Evolutionary conservation across 1,140 invertebrate genomes (phyloP), one percentile per base, ranked within the genome.

Genomic region (Ceratina calcarata): DNA sequence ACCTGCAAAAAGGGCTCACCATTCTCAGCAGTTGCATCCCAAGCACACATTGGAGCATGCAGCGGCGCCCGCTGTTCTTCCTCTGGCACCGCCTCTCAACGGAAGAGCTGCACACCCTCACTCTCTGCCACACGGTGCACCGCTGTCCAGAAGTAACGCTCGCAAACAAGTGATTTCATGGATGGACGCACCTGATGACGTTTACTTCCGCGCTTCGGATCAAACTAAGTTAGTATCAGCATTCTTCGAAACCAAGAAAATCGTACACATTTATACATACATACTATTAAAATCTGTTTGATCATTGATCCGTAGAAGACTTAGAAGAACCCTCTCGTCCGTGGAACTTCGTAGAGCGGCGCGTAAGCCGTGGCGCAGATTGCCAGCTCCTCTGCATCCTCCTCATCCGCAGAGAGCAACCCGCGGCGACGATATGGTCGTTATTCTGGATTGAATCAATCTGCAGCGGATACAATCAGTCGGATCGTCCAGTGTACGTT

Each of bases 181-280:
- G 98, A 98, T 98, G 96, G 98, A 99, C 93, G 98, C 98, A 64
- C 98, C 98, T 6, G 98, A 99, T 93, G 98, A 99, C 93, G 96
- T 99, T 69, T 99, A 98, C 93, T 99, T 99, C 94, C 95, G 97
- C 89, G 97, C 97, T 80, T 98, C 97, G 53, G 96, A 97, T 86
- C 94, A 95, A 87, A 97, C 97, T 88, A 99, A 97, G 98, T 98
- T 94, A 95, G 96, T 94, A 78, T 74, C 37, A 10, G 37, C 37
- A 45, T 45, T 6, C 32, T 37, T 45, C 0, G 37, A 45, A 6
- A 45, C 10, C 37, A 10, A 45, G 10, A 45, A 10, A 10, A 45
- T 45, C 8, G 8, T 45, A 45, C 0, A 45, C 6, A 10, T 45
- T 45, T n/a, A n/a, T n/a, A n/a, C n/a, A n/a, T n/a, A n/a, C n/a